Evolutionary conservation across 2,888 invertebrate species (phyloP).

Genomic region (Perizoma flavofasciatum): DNA sequence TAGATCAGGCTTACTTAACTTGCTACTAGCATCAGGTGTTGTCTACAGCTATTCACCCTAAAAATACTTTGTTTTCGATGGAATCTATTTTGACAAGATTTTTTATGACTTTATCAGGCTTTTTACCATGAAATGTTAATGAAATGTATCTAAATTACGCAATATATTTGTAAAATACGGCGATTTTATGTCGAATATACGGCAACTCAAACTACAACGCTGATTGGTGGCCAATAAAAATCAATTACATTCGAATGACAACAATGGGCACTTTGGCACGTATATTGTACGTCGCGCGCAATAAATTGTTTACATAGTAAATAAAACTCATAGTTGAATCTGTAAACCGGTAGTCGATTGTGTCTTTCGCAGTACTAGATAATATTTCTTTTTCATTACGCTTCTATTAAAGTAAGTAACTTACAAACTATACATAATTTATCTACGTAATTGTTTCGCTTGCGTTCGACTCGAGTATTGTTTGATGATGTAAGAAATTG

Average conservation of each 20-base stretch:
- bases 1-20: no score
- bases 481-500: constrained; percentile 81
- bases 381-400: neutral
- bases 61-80: no score
- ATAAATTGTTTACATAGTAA: constrained; percentile 48
- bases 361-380: neutral
- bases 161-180: no score
- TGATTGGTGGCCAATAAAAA: constrained; percentile 68
- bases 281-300: constrained; percentile 33
- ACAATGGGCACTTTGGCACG: constrained; percentile 37
- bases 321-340: constrained; percentile 33
- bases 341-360: neutral
- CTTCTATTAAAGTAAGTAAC: neutral
- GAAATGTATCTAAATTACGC: no score
- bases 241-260: constrained; percentile 76
- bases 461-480: constrained; percentile 45
- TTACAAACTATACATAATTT: no score
- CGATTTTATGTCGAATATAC: no score
- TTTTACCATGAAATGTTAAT: no score
- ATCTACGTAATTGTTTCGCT: neutral
- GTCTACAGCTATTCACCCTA: no score
- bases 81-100: no score
- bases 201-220: no score
- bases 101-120: no score
- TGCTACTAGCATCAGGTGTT: no score